Conservation (phyloP, 2,797 vertebrate species). For the Erethizon dorsatum region DNA sequence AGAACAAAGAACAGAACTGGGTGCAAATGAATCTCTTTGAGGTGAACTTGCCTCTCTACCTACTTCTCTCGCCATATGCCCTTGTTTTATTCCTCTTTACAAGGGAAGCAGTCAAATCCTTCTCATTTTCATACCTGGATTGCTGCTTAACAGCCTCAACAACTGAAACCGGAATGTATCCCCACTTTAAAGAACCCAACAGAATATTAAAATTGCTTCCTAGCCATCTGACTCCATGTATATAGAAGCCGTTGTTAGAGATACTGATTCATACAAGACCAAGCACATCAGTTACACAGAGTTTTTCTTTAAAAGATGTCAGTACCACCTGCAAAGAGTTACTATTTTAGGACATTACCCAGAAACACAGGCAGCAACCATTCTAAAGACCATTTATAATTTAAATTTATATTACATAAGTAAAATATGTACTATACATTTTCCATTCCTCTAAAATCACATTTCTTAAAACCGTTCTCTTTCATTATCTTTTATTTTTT, state of each 20-base stretch:
- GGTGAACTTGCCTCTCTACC: conserved; percentile 76
- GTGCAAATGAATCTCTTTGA: conserved; percentile 83
- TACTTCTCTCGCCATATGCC: not conserved
- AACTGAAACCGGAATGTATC: not conserved
- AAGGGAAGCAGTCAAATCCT: conserved; percentile 70
- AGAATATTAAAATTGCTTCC: conserved; percentile 36
- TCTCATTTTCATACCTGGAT: conserved; percentile 81
- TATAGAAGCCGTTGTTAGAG: not conserved
- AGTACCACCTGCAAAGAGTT: not conserved
- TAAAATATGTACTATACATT: not conserved
- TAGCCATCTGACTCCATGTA: conserved; percentile 38
- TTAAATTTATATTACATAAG: not conserved
- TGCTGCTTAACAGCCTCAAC: conserved; percentile 65
- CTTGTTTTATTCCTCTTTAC: conserved; percentile 73
- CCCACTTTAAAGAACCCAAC: conserved; percentile 44
- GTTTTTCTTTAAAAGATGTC: conserved; percentile 31
- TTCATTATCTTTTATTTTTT: not conserved
- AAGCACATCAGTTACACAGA: not conserved
- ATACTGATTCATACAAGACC: not conserved
- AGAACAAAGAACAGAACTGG: conserved; percentile 78
- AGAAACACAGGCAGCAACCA: conserved; percentile 7
- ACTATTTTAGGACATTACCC: not conserved
- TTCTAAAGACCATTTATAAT: not conserved
- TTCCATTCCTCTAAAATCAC: conserved; percentile 29
- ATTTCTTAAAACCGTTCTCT: conserved; percentile 2